Base-by-base conservation (phyloP, 2,113 vertebrate species). In the Malurus melanocephalus region DNA sequence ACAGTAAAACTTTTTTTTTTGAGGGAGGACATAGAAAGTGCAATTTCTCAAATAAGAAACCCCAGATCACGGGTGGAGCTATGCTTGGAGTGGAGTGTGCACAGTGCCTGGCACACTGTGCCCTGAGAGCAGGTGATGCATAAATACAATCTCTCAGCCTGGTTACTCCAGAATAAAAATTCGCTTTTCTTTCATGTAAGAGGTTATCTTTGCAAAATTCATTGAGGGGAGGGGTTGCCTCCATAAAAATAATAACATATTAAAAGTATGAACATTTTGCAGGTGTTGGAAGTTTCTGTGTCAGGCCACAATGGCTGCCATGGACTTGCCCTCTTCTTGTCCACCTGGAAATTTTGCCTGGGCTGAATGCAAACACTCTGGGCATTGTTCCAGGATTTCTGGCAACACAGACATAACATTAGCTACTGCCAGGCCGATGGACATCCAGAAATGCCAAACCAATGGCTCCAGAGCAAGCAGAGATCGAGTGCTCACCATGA, bases 21-120 rank as follows among this genome's bases (percentile, higher is more conserved):
- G 8, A 3, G 3, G 3, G 6, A 1, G 0, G 1, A 5, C 7
- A 5, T 17, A 26, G 19, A 18, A 53, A 56, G 13, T 75, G 26
- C 1, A 69, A 16, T 56, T 92, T 85, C 32, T 64, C 26, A 52
- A 28, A 27, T 38, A n/a, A 74, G 38, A 85, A 67, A 18, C 13
- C 38, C 16, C 18, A 69, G 3, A 52, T 45, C 52, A 30, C 27
- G 53, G 56, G 38, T 40, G 32, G 40, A 73, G 16, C 21, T 40
- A 9, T 14, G 27, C 22, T 59, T 28, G 33, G 43, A 45, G 20
- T 5, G 33, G 16, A 75, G 24, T 1, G 6, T 11, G n/a, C 19
- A 51, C 43, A 43, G 6, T 22, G 43, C 17, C 60, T 48, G 46
- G 33, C 51, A 24, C 27, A 7, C 10, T 24, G 27, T 45, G 23